Evolutionary conservation across 2,113 vertebrate genomes (phyloP).

Genomic region (Mirounga angustirostris): DNA sequence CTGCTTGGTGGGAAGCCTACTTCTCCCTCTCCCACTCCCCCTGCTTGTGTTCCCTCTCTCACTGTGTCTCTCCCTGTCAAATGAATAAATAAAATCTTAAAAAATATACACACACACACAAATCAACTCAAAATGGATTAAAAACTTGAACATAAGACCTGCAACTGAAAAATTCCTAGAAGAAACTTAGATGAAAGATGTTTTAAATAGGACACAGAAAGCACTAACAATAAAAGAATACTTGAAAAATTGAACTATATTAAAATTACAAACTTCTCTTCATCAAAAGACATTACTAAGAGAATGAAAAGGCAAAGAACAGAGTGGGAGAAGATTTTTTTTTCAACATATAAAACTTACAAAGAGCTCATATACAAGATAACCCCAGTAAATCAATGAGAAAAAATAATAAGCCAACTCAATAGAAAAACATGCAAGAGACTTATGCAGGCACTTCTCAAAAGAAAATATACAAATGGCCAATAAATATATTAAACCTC

Average conservation of each 20-base stretch:
- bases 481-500: neutral
- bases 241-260: neutral
- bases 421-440: conserved; percentile 1
- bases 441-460: neutral
- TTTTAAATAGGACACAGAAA: neutral
- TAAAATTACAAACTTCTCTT: neutral
- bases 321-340: neutral
- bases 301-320: conserved; percentile 19
- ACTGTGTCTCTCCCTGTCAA: no score
- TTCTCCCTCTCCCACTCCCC: no score
- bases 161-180: conserved; percentile 20
- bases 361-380: neutral
- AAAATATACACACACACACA: neutral
- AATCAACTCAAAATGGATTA: neutral
- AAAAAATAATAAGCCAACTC: neutral
- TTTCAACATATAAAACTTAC: conserved; percentile 23
- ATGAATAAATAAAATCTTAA: no score
- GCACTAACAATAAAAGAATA: neutral
- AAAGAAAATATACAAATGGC: neutral
- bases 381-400: neutral
- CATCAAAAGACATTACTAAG: neutral
- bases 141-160: neutral
- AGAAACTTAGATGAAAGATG: neutral
- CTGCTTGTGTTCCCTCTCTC: no score
- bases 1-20: no score